Evolutionary conservation across 1,140 invertebrate species (phyloP), one percentile per base, ranked within the genome.

Genomic region (Metopolophium dirhodum): DNA sequence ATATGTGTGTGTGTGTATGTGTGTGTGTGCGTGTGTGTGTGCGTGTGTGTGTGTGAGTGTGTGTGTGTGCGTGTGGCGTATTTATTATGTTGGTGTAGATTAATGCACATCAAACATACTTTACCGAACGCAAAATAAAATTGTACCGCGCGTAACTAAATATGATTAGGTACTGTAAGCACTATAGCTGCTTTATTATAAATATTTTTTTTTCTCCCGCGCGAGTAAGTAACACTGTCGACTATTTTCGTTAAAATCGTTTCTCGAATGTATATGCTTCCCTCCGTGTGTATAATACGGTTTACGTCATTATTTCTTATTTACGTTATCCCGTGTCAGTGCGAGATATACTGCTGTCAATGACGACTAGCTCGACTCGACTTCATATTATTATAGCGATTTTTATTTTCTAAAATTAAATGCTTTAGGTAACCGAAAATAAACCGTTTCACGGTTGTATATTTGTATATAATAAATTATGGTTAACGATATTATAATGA

Each of bases 81-180:
- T 37, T n/a, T 77, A n/a, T 77, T 35, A 77, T 77, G 61, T 77
- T 77, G 14, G 37, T 26, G 83, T 45, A 26, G 83, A 86, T 86
- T 86, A 86, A 86, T 86, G 83, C 83, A 41, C 83, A 86, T 86
- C 83, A 86, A 86, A 86, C 37, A 86, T 86, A 86, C 22, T 86
- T 86, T 86, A 45, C 37, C 41, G 41, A 45, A 86, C 83, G 83
- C 41, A 30, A 86, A 86, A 86, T 45, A 45, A 41, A 41, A 86
- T 47, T n/a, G 26, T 47, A 47, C 45, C 23, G 23, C 9, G 23
- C 20, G 22, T 23, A 23, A 45, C 83, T 85, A 85, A 45, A 85
- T 30, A 77, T 77, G 18, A 77, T 77, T 18, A 77, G 30, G 61
- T 18, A 54, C 20, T 23, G 1, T 7, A 47, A 2, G 51, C 14